Evolutionary conservation across 2,888 invertebrate species (phyloP), one percentile per base, ranked within the genome.

Genomic region (Cheilosia pagana): DNA sequence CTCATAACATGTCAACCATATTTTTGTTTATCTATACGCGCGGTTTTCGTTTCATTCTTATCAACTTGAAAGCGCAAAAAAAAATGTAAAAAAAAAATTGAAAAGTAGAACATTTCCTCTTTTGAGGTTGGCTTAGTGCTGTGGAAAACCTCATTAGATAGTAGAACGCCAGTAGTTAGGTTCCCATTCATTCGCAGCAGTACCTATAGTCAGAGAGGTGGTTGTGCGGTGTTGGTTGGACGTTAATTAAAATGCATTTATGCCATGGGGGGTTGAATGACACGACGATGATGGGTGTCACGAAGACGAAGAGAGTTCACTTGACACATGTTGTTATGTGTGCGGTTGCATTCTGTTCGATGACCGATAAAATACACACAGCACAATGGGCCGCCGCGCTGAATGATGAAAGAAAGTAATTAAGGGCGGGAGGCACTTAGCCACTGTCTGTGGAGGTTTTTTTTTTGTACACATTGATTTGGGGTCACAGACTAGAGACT

Each of bases 161-260:
- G 85, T 71, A 62, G 43, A 82, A 76, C 77, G 65, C 19, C 59
- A 77, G 63, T 65, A 81, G 81, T 81, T 71, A 76, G 76, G 53
- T 85, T 60, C 50, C 67, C 75, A 85, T 85, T 79, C 75, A 75
- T 85, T 28, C 39, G 45, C 50, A 60, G 60, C 19, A 50, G 28
- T 50, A 21, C 8, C 16, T 55, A 45, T 55, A 45, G 45, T 53
- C 39, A 21, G 41, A 50, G 41, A 21, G 53, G 50, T 35, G 68
- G 53, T 63, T 35, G 81, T 65, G n/a, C n/a, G 63, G 41, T 48
- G 50, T 45, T 59, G 19, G 68, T 59, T 70, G 79, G 75, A 53
- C 65, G 75, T 75, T 85, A 85, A 85, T 85, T 85, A 85, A 85
- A 85, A 85, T 85, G 85, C 85, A 85, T 85, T 85, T 85, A 74